Conservation (phyloP, 2,113 vertebrate species). For the Ictalurus punctatus region DNA sequence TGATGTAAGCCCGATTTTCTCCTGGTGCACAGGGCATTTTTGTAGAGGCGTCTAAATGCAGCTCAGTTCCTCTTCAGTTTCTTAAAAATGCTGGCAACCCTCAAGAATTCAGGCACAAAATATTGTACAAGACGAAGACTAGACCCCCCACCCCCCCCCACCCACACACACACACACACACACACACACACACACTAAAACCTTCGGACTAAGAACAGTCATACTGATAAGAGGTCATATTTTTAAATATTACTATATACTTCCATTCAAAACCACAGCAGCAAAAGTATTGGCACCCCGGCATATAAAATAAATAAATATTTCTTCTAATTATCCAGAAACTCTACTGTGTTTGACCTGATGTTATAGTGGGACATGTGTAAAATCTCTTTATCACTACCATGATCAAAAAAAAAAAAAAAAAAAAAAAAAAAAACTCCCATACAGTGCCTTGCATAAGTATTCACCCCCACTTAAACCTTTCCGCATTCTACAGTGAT, state of each 20-base stretch:
- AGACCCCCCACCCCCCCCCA: not conserved
- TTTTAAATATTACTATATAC: not conserved
- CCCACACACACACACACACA: no score
- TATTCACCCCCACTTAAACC: not conserved
- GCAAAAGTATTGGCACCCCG: not conserved
- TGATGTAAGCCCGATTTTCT: conserved; percentile 38
- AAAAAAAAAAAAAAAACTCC: not conserved
- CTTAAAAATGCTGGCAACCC: not conserved
- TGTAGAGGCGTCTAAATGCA: not conserved
- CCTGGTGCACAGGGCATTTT: conserved; percentile 22
- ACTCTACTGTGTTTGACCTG: not conserved
- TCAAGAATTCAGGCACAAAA: not conserved
- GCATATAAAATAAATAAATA: not conserved
- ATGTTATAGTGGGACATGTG: not conserved
- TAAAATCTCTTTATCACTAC: not conserved
- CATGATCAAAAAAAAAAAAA: not conserved
- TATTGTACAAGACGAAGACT: not conserved
- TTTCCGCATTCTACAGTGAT: not conserved
- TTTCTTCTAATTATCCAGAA: not conserved
- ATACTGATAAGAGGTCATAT: not conserved
- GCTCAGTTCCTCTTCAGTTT: not conserved
- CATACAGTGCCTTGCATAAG: not conserved
- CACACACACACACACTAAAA: no score
- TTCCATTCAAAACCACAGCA: not conserved
- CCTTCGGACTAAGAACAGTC: not conserved